Conservation (phyloP, 2,888 invertebrate species). For the Habrosyne pyritoides region DNA sequence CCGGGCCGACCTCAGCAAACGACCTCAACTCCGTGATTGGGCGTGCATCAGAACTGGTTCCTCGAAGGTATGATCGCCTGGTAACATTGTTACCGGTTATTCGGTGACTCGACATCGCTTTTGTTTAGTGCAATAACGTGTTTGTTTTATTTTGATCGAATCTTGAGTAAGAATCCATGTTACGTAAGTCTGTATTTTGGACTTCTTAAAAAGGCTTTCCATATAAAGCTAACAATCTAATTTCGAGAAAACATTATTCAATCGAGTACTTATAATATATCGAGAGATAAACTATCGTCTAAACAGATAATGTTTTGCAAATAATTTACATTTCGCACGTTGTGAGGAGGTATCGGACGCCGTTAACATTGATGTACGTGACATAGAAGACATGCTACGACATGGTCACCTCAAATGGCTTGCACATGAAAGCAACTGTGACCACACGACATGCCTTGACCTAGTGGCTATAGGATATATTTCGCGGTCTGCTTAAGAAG, state of each 20-base stretch:
- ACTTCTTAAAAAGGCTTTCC: too few relatives aligned
- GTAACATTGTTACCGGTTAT: constrained; percentile 17
- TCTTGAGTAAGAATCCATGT: neutral
- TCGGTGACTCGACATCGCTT: neutral
- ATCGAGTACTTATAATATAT: neutral
- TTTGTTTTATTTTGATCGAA: neutral
- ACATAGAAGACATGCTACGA: neutral
- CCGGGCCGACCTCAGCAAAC: constrained; percentile 38
- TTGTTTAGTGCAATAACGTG: neutral
- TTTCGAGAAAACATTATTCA: neutral
- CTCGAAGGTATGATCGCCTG: constrained; percentile 11
- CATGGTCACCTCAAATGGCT: neutral
- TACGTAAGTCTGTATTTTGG: neutral
- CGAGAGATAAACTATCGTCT: neutral
- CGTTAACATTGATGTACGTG: neutral
- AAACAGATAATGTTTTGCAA: neutral
- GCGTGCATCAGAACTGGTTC: constrained; percentile 30
- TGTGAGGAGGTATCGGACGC: neutral
- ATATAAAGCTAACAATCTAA: neutral
- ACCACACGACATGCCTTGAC: constrained; percentile 3
- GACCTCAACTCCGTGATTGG: constrained; percentile 32
- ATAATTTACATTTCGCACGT: neutral
- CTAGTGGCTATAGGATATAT: constrained; percentile 4
- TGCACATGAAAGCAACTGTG: neutral
- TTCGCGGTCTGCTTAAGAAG: constrained; percentile 2